Base-by-base conservation (phyloP, 2,113 vertebrate genomes). In the Mus spicilegus region DNA sequence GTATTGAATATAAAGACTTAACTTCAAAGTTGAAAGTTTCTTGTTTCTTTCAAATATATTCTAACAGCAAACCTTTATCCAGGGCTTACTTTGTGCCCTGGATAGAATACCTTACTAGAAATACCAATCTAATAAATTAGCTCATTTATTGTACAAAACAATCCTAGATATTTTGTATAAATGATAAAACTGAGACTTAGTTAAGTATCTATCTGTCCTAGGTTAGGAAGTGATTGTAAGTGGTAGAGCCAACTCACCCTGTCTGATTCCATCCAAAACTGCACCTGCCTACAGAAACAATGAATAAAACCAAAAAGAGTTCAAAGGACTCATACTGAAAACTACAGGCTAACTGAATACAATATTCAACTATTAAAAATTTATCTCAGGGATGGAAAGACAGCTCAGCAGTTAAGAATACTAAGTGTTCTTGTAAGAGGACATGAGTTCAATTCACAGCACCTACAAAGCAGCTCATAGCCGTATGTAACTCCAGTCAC, bases 1-100 rank as follows among this genome's bases (percentile, higher is more conserved):
- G 3, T 76, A 93, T 0, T 91, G 30, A 96, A 91, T 94, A 85
- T 46, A 91, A 93, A 67, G 77, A 88, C 63, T 51, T 54, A 56
- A 73, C 54, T 92, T 95, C 88, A 94, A 87, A 96, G 93, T 30
- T 58, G 5, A 72, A 81, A 61, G 6, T 86, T 88, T 91, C 78
- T 70, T 86, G 1, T 91, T 77, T 93, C n/a, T 72, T 91, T 92
- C 76, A 90, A 91, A 92, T 70, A 19, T 49, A 42, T 73, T 78
- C 61, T 75, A 94, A 75, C 4, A 69, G 67, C 70, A 89, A 91
- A 92, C 61, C 91, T 36, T 70, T 91, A 56, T 1, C 86, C 7
- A 86, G 36, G n/a, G 28, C 28, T 70, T 81, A 81, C 51, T 85
- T 81, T 3, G 1, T 70, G 39, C 61, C 73, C 42, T 42, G 42